A percentile compares a stretch with the other conserved stretches of the same genome.
Evolutionary conservation across 2,888 invertebrate genomes (phyloP).

Genomic region (Caenorhabditis sp.): DNA sequence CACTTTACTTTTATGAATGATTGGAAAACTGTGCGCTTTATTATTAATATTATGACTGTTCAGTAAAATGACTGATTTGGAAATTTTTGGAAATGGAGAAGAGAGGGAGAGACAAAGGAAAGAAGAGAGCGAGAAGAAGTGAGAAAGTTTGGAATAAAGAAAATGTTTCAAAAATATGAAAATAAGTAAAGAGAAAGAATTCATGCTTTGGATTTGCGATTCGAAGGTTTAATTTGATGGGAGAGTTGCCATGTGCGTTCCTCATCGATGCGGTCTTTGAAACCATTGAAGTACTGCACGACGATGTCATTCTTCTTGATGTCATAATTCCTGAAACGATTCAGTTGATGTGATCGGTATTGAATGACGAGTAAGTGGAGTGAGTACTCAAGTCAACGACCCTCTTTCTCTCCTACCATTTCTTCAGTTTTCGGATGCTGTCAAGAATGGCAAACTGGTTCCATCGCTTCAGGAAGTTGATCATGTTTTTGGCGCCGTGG

Average conservation of each 20-base stretch:
- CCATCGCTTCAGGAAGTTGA: slow-evolving; percentile 98
- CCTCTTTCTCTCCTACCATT: slow-evolving; percentile 87
- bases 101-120: slow-evolving; percentile 11
- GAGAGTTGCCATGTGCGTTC: slow-evolving; percentile 99
- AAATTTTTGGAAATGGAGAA: not conserved
- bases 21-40: slow-evolving; percentile 1
- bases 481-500: slow-evolving; percentile 87
- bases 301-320: slow-evolving; percentile 95
- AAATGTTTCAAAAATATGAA: not conserved
- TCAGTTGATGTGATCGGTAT: slow-evolving; percentile 27
- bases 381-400: slow-evolving; percentile 15
- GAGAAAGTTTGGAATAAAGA: slow-evolving; percentile 4
- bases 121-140: slow-evolving; percentile 1
- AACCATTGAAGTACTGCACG: slow-evolving; percentile 95
- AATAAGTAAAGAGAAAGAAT: not conserved
- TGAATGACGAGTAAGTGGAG: slow-evolving; percentile 34
- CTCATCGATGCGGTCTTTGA: slow-evolving; percentile 95
- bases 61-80: no score
- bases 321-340: slow-evolving; percentile 89
- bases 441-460: slow-evolving; percentile 98
- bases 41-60: slow-evolving; percentile 4
- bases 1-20: not conserved
- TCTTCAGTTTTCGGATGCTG: slow-evolving; percentile 97
- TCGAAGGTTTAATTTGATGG: slow-evolving; percentile 92
- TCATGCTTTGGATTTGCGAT: slow-evolving; percentile 64